Conservation (phyloP, 2,888 invertebrate species). For the Apoda limacodes region DNA sequence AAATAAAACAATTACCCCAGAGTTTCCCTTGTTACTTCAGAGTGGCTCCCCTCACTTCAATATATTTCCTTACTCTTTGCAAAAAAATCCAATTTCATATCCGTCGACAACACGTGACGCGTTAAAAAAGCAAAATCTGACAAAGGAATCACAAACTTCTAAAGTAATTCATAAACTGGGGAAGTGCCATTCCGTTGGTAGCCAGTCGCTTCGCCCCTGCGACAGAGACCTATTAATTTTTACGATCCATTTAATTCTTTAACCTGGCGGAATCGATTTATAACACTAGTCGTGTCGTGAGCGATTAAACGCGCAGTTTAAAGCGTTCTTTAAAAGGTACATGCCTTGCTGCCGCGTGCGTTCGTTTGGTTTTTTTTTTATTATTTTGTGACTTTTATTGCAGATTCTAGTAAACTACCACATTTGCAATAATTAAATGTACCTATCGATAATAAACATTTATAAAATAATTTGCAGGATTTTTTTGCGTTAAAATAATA, state of each 20-base stretch:
- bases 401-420: too few relatives aligned
- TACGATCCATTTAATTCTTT: conserved; percentile 64
- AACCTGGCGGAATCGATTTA: conserved; percentile 64
- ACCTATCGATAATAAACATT: too few relatives aligned
- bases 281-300: conserved; percentile 50
- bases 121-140: conserved; percentile 43
- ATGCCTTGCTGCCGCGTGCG: too few relatives aligned
- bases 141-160: conserved; percentile 57
- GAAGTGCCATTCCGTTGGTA: conserved; percentile 41
- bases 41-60: conserved; percentile 29
- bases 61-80: conserved; percentile 37
- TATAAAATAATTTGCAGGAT: too few relatives aligned
- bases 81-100: conserved; percentile 62
- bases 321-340: too few relatives aligned
- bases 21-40: conserved; percentile 18
- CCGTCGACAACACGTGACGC: conserved; percentile 62
- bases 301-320: conserved; percentile 49
- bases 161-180: conserved; percentile 58
- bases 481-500: too few relatives aligned
- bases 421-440: too few relatives aligned
- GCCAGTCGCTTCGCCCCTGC: conserved; percentile 32
- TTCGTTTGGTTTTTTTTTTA: too few relatives aligned
- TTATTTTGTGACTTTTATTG: too few relatives aligned
- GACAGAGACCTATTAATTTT: conserved; percentile 62
- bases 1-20: conserved; percentile 18